Conservation (phyloP, 2,113 vertebrate species). For the Scophthalmus maximus region DNA sequence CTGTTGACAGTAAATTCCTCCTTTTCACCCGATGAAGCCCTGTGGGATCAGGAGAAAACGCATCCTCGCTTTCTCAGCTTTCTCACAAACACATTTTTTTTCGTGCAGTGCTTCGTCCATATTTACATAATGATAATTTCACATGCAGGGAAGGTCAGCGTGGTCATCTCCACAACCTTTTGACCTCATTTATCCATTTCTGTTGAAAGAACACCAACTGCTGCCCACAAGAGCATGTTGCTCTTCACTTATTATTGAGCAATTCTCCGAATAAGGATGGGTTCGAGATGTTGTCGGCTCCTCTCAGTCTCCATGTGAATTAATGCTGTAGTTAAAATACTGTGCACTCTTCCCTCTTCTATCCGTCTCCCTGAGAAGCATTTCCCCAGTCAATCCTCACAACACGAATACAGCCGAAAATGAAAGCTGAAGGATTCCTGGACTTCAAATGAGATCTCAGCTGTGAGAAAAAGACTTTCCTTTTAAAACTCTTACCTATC, state of each 20-base stretch:
- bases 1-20: conserved; percentile 42
- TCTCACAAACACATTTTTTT: conserved; percentile 38
- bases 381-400: neutral
- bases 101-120: neutral
- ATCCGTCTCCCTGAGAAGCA: neutral
- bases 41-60: conserved; percentile 7
- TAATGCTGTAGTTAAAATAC: conserved; percentile 23
- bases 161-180: neutral
- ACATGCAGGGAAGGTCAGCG: conserved; percentile 13
- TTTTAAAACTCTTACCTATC: neutral
- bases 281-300: neutral
- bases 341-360: conserved; percentile 10
- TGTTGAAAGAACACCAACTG: conserved; percentile 8
- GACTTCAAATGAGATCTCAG: neutral
- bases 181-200: conserved; percentile 30
- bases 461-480: too few relatives aligned
- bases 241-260: conserved; percentile 13
- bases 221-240: neutral
- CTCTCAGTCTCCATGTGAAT: conserved; percentile 38
- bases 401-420: neutral
- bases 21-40: conserved; percentile 22
- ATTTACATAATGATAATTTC: conserved; percentile 28
- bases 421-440: neutral
- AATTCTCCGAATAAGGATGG: conserved; percentile 1
- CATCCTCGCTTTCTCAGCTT: conserved; percentile 15